These are phyloP conservation scores for Callithrix jacchus DNA, from an alignment of 2,113 vertebrate genomes.

Conservation along the genomic window DNA sequence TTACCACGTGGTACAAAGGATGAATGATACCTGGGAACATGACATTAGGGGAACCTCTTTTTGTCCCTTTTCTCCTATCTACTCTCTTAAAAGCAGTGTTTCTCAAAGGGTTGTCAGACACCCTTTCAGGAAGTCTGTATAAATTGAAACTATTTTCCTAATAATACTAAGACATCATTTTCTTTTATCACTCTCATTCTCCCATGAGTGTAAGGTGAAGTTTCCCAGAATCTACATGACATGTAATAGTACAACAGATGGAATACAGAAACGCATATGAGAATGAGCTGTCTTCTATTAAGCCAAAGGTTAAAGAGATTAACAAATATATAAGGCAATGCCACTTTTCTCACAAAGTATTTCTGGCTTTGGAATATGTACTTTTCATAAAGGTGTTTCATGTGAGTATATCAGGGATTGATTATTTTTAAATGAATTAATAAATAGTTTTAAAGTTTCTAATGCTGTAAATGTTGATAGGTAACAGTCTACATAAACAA, in stretches of 20 bases:
- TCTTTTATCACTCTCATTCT: not conserved
- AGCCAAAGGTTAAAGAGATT: not conserved
- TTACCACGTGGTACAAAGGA: not conserved
- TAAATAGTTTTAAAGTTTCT: not conserved
- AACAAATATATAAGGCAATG: not conserved
- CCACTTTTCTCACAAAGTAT: not conserved
- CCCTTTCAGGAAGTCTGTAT: not conserved
- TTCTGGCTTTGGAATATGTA: not conserved
- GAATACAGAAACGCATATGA: not conserved
- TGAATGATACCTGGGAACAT: not conserved
- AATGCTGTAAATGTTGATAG: not conserved
- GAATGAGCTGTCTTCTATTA: not conserved
- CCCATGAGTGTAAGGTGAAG: fast-evolving
- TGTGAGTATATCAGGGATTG: not conserved
- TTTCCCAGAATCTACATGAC: not conserved
- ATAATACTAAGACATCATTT: not conserved
- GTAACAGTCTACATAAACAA: not conserved
- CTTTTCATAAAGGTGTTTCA: not conserved
- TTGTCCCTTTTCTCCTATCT: not conserved
- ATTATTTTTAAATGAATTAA: not conserved
- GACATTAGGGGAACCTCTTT: not conserved
- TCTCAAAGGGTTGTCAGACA: not conserved
- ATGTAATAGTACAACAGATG: not conserved
- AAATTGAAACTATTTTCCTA: not conserved
- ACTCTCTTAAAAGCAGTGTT: not conserved